A percentile compares a stretch with the other conserved stretches of the same genome.
Evolutionary conservation across 2,797 vertebrate genomes (phyloP).

Genomic region (Psittacula derbiana): DNA sequence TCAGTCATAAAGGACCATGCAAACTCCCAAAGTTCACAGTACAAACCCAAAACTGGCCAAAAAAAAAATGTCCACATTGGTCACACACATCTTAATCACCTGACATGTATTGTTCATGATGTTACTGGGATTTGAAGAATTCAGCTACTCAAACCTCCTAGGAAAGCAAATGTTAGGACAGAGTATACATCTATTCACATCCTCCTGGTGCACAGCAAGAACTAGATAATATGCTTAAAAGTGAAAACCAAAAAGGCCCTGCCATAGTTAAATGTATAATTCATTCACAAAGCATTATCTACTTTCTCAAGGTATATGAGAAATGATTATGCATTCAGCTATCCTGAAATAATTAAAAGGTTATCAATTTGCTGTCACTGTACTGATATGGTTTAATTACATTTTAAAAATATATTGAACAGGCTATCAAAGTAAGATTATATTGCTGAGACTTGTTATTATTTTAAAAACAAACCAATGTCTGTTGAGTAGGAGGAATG

Average conservation of each 20-base stretch:
- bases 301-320: slow-evolving; percentile 42
- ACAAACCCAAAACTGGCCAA: not conserved
- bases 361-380: slow-evolving; percentile 78
- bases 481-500: not conserved
- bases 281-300: not conserved
- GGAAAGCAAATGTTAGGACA: not conserved
- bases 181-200: not conserved
- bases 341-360: slow-evolving; percentile 78
- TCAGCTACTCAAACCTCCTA: not conserved
- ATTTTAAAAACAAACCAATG: slow-evolving; percentile 65
- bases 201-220: not conserved
- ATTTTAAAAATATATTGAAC: slow-evolving; percentile 77
- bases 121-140: not conserved
- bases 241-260: not conserved
- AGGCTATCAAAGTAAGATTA: slow-evolving; percentile 46
- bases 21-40: not conserved
- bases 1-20: not conserved
- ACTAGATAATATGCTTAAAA: not conserved
- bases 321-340: slow-evolving; percentile 72
- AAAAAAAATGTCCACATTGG: not conserved
- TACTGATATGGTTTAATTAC: slow-evolving; percentile 77
- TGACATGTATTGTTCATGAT: accelerated
- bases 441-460: slow-evolving; percentile 63
- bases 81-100: not conserved
- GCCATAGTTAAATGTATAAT: not conserved